Conservation (phyloP, 2,113 vertebrate species). For the Epinephelus fuscoguttatus region DNA sequence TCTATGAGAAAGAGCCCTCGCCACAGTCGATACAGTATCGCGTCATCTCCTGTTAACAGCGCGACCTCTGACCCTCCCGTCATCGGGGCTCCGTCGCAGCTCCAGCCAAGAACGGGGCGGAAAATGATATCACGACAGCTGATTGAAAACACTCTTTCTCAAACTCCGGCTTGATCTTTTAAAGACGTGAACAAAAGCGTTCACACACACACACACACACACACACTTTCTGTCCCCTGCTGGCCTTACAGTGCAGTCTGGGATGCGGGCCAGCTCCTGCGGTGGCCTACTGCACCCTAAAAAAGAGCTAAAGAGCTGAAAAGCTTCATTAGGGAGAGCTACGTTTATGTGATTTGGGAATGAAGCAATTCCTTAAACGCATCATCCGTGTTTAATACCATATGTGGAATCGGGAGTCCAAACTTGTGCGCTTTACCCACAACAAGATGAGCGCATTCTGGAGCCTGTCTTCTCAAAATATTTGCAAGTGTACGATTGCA, state of each 20-base stretch:
- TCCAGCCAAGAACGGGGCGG: conserved; percentile 29
- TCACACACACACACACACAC: conserved; percentile 24
- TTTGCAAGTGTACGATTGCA: neutral
- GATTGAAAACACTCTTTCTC: conserved; percentile 66
- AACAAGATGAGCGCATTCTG: conserved; percentile 9
- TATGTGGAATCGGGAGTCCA: neutral
- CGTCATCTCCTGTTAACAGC: conserved; percentile 45
- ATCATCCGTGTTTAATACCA: neutral
- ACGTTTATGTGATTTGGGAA: conserved; percentile 33
- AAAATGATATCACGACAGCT: conserved; percentile 57
- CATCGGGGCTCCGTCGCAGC: neutral
- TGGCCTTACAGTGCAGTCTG: conserved; percentile 83
- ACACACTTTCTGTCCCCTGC: conserved; percentile 41
- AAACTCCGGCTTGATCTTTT: conserved; percentile 1
- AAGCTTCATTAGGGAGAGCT: conserved; percentile 32
- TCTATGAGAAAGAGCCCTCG: conserved; percentile 5
- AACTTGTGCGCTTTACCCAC: conserved; percentile 21
- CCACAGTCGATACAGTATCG: conserved; percentile 11
- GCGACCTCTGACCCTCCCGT: conserved; percentile 5
- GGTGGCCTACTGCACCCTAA: conserved; percentile 51
- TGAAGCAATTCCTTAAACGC: conserved; percentile 25
- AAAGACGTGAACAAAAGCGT: conserved; percentile 36
- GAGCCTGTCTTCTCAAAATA: neutral
- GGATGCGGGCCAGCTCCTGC: conserved; percentile 65
- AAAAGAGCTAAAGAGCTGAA: conserved; percentile 51